Base-by-base conservation (phyloP, 2,797 vertebrate genomes). In the Apogon talboti region DNA sequence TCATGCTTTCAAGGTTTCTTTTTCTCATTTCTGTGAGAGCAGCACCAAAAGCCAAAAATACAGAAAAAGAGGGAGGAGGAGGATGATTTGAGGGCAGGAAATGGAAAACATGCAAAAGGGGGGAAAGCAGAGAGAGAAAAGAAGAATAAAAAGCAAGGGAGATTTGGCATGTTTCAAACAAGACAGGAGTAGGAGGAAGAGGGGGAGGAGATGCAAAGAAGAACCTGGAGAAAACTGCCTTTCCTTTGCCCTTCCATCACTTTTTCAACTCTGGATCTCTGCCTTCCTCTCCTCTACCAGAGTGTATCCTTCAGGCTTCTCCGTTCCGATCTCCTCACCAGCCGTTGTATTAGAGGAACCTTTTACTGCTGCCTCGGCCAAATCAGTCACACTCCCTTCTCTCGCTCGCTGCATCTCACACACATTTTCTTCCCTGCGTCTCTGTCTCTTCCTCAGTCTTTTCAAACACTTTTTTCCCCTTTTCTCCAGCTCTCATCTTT, bases 251-350 rank as follows among this genome's bases (percentile, higher is more conserved):
- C 24, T 60, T 67, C 66, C 47, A 18, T 75, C 71, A 74, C 74
- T 81, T 80, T 84, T 78, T 74, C 64, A 69, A 68, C 81, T 81
- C 48, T 54, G 49, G 38, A 61, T 74, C 59, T 47, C 30, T 46
- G 44, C 35, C 54, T 52, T 50, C 69, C 68, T 74, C 62, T 69
- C 83, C 70, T 72, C 71, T 89, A 84, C 84, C 84, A 71, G 79
- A 74, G 71, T 85, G 79, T 82, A 85, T 91, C 84, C 86, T 91
- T 86, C 82, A 83, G 87, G 81, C 81, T 81, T 63, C 85, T 81
- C 72, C 44, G 18, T 76, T 45, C 79, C 66, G 76, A 82, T 88
- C 83, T 85, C 62, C 79, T 86, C 85, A 61, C 87, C 76, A 76
- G 67, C 69, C 62, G 46, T 72, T 71, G 89, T 74, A 84, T 88